Evolutionary conservation across 2,113 vertebrate genomes (phyloP), one percentile per base, ranked within the genome.

Genomic region (Dicrurus megarhynchus): DNA sequence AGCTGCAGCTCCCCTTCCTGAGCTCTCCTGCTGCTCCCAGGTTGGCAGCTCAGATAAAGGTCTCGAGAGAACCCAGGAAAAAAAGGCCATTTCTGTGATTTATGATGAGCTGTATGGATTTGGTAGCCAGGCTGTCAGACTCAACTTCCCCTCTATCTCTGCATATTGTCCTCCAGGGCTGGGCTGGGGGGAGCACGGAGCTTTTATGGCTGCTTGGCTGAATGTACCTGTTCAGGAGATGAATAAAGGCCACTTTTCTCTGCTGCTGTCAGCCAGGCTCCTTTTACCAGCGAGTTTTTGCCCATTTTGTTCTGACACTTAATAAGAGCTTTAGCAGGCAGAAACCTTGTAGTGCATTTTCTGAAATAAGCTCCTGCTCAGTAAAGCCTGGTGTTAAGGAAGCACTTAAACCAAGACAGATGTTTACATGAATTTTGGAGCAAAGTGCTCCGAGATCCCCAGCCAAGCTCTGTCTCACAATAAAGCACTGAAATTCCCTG

Each of bases 331-430:
- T 74, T 6, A 82, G 79, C 88, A 83, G 75, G 83, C 71, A 90
- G 59, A 19, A 81, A 35, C 82, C 76, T 74, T 26, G 68, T 19
- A 10, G 35, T 74, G 93, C 19, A 0, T 69, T 83, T 70, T 49
- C 50, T n/a, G 73, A 33, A 84, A 76, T 11, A 41, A 69, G 53
- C 53, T 35, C 59, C 59, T 11, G 78, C 75, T 88, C 64, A n/a
- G 59, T 4, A 49, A 83, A 90, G 63, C 41, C 63, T 30, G 87
- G 55, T 59, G 12, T 44, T 87, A 74, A 46, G 82, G 50, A 63
- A 85, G 47, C 87, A 30, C 64, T 97, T 91, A 91, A 85, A 70
- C 13, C 35, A n/a, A 93, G 90, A 93, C 56, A 44, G 89, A 65
- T 71, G 76, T 90, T 90, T 74, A 78, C 71, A 7, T 1, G 64